Percentiles rank a stretch among this genome's conserved stretches.
These are phyloP conservation scores for Melolontha melolontha DNA, from an alignment of 2,888 invertebrate genomes.

Conservation along the genomic window DNA sequence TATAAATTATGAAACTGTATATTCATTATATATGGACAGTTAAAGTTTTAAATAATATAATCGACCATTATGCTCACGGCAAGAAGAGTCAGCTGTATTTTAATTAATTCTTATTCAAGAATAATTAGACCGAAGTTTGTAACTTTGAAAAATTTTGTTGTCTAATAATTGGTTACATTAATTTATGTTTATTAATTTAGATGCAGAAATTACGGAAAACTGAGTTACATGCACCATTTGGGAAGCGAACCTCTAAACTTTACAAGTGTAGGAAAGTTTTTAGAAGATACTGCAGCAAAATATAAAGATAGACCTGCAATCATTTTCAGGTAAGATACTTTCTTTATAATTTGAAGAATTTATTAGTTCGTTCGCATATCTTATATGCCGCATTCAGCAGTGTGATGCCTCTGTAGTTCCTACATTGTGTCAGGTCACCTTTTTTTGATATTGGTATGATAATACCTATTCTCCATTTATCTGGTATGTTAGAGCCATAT, in stretches of 20 bases:
- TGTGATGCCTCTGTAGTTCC: too few species aligned
- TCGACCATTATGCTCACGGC: background rate
- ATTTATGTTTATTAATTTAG: slow-evolving; percentile 10
- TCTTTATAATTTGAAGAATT: too few species aligned
- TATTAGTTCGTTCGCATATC: too few species aligned
- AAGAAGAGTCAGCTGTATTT: background rate
- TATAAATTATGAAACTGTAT: too few species aligned
- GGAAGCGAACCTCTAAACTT: slow-evolving; percentile 68
- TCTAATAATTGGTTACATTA: too few species aligned
- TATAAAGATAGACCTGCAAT: slow-evolving; percentile 72
- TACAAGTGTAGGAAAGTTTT: slow-evolving; percentile 70
- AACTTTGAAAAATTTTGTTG: background rate
- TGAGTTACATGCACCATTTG: slow-evolving; percentile 69
- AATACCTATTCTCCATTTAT: too few species aligned
- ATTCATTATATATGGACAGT: too few species aligned
- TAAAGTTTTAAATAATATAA: background rate
- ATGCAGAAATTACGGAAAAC: slow-evolving; percentile 40
- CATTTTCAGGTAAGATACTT: slow-evolving; percentile 62
- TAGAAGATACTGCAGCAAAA: slow-evolving; percentile 68
- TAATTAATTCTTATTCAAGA: background rate
- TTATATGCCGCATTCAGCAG: too few species aligned
- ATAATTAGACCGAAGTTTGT: slow-evolving; percentile 16
- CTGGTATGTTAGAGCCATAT: too few species aligned
- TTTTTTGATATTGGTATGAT: too few species aligned
- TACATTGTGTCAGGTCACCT: too few species aligned